Percentiles rank a stretch among this genome's conserved stretches.
Evolutionary conservation across 2,113 vertebrate species (phyloP).

Genomic region (Tringa solitaria): DNA sequence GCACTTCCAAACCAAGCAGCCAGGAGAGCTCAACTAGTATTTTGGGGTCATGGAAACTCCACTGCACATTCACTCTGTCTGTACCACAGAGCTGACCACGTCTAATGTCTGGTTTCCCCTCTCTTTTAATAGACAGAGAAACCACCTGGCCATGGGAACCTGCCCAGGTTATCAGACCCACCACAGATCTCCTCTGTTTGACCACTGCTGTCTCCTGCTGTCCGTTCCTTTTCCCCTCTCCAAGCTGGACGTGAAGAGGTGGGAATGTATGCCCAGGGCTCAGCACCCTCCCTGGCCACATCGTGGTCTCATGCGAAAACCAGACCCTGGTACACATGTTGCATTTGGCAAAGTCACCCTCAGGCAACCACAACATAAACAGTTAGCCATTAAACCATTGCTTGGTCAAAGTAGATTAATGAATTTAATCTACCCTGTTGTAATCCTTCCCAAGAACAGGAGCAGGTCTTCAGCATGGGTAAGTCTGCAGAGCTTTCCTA

Average conservation of each 20-base stretch:
- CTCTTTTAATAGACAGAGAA: neutral
- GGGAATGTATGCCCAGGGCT: neutral
- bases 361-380: neutral
- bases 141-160: neutral
- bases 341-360: neutral
- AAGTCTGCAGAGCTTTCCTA: neutral
- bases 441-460: neutral
- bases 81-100: neutral
- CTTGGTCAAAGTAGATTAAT: neutral
- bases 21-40: neutral
- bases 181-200: neutral
- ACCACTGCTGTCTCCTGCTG: neutral
- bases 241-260: neutral
- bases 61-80: neutral
- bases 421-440: neutral
- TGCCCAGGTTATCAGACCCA: neutral
- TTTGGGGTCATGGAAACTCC: neutral
- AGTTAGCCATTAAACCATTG: neutral
- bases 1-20: neutral
- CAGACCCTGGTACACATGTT: neutral
- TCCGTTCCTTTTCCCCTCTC: neutral
- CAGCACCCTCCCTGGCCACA: neutral
- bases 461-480: neutral
- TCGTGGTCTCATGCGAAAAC: fast-evolving
- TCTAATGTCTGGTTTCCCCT: neutral